Evolutionary conservation across 2,113 vertebrate species (phyloP).

Genomic region (Poeciliopsis prolifica): DNA sequence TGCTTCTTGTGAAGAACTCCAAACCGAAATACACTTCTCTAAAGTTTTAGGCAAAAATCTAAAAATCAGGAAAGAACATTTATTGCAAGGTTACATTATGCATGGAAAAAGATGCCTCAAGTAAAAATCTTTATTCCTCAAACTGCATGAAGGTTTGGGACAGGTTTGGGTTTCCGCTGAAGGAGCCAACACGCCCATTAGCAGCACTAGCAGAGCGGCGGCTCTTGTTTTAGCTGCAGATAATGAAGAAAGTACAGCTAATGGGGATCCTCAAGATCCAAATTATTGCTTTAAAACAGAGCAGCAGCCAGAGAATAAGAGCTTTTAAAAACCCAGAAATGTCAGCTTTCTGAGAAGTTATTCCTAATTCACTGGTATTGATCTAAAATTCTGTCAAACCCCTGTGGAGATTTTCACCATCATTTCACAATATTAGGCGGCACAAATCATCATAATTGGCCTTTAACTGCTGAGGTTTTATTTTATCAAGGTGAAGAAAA

Average conservation of each 20-base stretch:
- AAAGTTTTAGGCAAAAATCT: not conserved
- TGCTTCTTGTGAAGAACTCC: not conserved
- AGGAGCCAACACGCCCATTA: conserved; percentile 25
- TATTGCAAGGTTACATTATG: not conserved
- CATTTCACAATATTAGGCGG: conserved; percentile 8
- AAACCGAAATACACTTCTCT: not conserved
- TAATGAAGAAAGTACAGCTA: conserved; percentile 18
- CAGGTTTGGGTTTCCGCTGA: not conserved
- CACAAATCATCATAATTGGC: conserved; percentile 50
- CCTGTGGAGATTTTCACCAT: conserved; percentile 32
- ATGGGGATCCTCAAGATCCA: conserved; percentile 1
- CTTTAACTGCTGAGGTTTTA: conserved; percentile 38
- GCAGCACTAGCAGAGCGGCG: conserved; percentile 7
- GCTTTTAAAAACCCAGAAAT: conserved; percentile 42
- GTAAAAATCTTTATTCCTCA: not conserved
- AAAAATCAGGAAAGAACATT: not conserved
- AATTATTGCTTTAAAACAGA: conserved; percentile 13
- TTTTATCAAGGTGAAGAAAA: conserved; percentile 39
- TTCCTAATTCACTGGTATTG: conserved; percentile 39
- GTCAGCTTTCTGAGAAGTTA: conserved; percentile 45
- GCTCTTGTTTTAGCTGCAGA: conserved; percentile 20
- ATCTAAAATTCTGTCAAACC: conserved; percentile 47
- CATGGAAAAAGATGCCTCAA: not conserved
- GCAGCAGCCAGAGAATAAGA: conserved; percentile 24
- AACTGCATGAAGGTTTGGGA: not conserved